Percentiles rank a stretch among this genome's conserved stretches.
These are phyloP conservation scores for Haemorhous mexicanus DNA, from an alignment of 2,113 vertebrate genomes.

Conservation along the genomic window DNA sequence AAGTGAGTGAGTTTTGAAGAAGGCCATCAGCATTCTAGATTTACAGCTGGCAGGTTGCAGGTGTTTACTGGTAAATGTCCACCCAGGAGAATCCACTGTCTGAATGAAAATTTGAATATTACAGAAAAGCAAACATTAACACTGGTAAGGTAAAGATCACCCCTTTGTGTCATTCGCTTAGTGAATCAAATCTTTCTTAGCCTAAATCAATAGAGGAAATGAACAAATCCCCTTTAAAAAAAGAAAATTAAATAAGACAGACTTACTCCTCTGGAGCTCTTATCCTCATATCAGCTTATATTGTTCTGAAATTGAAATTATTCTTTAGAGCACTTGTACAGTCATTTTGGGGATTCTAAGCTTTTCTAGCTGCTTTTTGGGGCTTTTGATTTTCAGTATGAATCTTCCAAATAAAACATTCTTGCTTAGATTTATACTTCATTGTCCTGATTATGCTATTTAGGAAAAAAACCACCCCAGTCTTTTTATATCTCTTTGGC, in stretches of 20 bases:
- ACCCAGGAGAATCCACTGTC: constrained; percentile 11
- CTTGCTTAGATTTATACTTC: not conserved
- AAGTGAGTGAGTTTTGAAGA: constrained; percentile 3
- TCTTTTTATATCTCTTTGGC: not conserved
- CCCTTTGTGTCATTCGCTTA: not conserved
- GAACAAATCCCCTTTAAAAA: not conserved
- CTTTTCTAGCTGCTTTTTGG: not conserved
- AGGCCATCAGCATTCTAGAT: not conserved
- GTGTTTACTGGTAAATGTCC: constrained; percentile 29
- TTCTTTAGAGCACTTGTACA: not conserved
- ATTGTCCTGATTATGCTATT: constrained; percentile 3
- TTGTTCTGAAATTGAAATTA: not conserved
- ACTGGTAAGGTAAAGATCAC: not conserved
- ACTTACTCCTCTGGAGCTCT: not conserved
- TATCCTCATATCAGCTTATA: not conserved
- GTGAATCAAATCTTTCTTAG: not conserved
- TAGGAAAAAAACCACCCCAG: rapidly evolving
- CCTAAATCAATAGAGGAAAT: not conserved
- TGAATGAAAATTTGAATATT: not conserved
- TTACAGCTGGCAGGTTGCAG: constrained; percentile 36
- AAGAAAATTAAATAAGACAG: constrained; percentile 1
- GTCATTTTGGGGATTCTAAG: not conserved
- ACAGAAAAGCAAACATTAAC: not conserved
- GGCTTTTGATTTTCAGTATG: not conserved
- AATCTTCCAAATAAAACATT: constrained; percentile 12